Evolutionary conservation across 2,113 vertebrate species (phyloP).

Genomic region (Sander lucioperca): DNA sequence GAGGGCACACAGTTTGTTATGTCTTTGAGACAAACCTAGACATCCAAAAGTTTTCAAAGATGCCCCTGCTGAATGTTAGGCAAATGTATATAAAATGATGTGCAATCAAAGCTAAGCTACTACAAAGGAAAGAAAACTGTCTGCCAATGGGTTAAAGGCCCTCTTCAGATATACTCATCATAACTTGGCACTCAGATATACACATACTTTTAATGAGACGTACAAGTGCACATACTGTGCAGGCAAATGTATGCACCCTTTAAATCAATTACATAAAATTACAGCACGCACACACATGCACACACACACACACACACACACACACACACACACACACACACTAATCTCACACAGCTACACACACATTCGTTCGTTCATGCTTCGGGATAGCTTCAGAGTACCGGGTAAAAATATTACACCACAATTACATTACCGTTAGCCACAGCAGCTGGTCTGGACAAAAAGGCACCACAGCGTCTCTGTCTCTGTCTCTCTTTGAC

Average conservation of each 20-base stretch:
- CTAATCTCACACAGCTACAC: conserved; percentile 10
- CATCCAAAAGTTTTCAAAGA: neutral
- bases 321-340: neutral
- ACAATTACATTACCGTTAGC: conserved; percentile 70
- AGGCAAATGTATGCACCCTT: neutral
- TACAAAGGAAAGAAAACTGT: neutral
- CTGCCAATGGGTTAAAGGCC: neutral
- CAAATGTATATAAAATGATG: neutral
- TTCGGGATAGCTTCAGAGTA: conserved; percentile 22
- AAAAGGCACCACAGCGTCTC: conserved; percentile 68
- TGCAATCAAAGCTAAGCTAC: neutral
- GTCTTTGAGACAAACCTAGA: neutral
- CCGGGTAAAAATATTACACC: conserved; percentile 63
- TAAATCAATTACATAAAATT: conserved; percentile 18
- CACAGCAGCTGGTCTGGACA: conserved; percentile 72
- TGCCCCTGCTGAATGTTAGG: neutral
- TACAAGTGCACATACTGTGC: neutral
- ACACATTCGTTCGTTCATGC: conserved; percentile 6
- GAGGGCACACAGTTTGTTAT: neutral
- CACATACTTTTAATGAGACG: neutral
- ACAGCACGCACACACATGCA: neutral
- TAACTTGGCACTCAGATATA: conserved; percentile 1
- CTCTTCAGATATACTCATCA: neutral
- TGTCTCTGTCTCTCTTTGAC: conserved; percentile 45
- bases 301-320: neutral